phyloP scores from a whole-genome alignment of 2,113 vertebrate genomes.

The Misgurnus mizolepis region DNA sequence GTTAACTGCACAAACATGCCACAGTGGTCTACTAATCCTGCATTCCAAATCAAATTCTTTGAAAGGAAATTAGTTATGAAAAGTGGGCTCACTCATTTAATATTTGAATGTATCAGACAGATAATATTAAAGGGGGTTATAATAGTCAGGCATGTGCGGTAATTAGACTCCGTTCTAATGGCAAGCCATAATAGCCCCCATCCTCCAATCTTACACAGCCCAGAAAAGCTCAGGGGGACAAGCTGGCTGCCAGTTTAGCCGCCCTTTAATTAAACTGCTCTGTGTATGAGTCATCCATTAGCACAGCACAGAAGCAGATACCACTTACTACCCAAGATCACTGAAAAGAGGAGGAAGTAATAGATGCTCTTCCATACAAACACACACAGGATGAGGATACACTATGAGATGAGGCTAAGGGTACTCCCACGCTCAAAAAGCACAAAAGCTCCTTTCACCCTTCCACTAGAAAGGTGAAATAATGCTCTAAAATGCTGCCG shows the following conservation, averaged over 20 bases:
- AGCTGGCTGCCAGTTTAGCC: neutral
- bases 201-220: neutral
- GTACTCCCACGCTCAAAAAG: neutral
- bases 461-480: neutral
- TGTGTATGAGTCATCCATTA: conserved; percentile 42
- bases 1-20: neutral
- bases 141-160: neutral
- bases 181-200: neutral
- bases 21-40: neutral
- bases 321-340: conserved; percentile 7
- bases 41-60: neutral
- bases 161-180: neutral
- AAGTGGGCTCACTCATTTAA: neutral
- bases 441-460: neutral
- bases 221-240: neutral
- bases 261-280: conserved; percentile 25
- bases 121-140: neutral
- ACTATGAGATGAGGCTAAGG: neutral
- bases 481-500: neutral
- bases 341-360: conserved; percentile 6
- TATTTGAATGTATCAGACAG: neutral
- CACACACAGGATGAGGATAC: neutral
- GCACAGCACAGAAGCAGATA: neutral
- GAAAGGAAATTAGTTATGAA: neutral
- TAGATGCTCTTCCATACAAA: neutral